Base-by-base conservation (phyloP, 2,888 invertebrate species). In the Argynnis bischoffii region DNA sequence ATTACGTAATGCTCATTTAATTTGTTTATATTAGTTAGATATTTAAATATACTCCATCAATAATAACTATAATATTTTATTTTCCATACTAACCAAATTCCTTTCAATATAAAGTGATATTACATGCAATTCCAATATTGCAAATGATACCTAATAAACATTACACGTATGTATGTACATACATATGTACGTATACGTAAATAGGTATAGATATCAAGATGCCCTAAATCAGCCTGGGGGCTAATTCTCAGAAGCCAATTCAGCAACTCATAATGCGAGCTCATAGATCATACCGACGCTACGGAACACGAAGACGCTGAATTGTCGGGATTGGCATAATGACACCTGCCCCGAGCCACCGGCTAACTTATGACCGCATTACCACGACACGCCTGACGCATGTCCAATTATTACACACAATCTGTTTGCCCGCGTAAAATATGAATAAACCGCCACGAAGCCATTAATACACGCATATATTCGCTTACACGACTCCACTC, bases 331-430 rank as follows among this genome's bases (percentile, higher is more conserved):
- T 90, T 88, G 90, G 87, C 88, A 85, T 88, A 89, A 90, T 87
- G 89, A 88, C 89, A 89, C 86, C 81, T 75, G 86, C 86, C 83
- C 76, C 76, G 78, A 82, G 84, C 88, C 81, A 79, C 82, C 81
- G 78, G 78, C 87, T 90, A 86, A 90, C 89, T 80, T 90, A 91
- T 85, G 87, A 81, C 84, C 89, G 83, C 85, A 92, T 92, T 90
- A 90, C 85, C 81, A 81, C 85, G 87, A 89, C 90, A 87, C 81
- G 84, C 85, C 84, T 90, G 91, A 90, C 90, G 87, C 88, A 86
- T 89, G 88, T 89, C 89, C 90, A 90, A 91, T 91, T 91, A 91
- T 87, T 87, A 87, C 88, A 84, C 79, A 89, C 89, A 88, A 89
- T 90, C 85, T 89, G 84, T 88, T 87, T 82, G 82, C 83, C 79